Percentiles rank a stretch among this genome's conserved stretches.
Conservation (phyloP, 2,113 vertebrate genomes). For the Vulpes lagopus region DNA sequence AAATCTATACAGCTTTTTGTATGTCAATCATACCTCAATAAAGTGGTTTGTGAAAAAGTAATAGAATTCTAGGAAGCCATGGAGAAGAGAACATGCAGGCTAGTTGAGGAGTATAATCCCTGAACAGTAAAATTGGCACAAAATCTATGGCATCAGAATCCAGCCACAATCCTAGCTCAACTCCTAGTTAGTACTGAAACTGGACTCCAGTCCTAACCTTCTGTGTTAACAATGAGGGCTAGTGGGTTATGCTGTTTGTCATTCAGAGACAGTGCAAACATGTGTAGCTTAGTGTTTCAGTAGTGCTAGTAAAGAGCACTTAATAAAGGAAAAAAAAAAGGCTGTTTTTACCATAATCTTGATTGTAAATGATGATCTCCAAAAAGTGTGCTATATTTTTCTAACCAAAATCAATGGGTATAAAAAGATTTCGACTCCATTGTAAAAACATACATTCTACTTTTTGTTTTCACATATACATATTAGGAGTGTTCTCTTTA, state of each 20-base stretch:
- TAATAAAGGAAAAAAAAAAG: slow-evolving; percentile 5
- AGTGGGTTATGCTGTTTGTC: not conserved
- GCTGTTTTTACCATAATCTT: not conserved
- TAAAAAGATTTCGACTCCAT: not conserved
- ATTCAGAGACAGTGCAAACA: not conserved
- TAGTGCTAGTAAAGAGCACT: not conserved
- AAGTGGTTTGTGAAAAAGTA: not conserved
- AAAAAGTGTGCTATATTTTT: slow-evolving; percentile 15
- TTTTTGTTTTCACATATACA: not conserved
- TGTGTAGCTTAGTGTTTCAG: not conserved
- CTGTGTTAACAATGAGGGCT: not conserved
- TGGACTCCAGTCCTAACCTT: not conserved
- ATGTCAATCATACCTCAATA: not conserved
- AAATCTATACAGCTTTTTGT: not conserved
- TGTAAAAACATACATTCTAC: not conserved
- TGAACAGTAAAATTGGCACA: not conserved
- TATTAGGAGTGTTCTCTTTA: slow-evolving; percentile 41
- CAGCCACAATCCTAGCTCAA: not conserved
- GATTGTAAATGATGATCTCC: not conserved
- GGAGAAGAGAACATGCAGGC: not conserved
- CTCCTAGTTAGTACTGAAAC: not conserved
- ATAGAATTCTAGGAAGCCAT: not conserved
- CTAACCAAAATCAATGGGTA: not conserved
- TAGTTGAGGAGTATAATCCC: not conserved
- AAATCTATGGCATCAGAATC: not conserved